Conservation (phyloP, 2,113 vertebrate genomes). For the Argyrosomus japonicus region DNA sequence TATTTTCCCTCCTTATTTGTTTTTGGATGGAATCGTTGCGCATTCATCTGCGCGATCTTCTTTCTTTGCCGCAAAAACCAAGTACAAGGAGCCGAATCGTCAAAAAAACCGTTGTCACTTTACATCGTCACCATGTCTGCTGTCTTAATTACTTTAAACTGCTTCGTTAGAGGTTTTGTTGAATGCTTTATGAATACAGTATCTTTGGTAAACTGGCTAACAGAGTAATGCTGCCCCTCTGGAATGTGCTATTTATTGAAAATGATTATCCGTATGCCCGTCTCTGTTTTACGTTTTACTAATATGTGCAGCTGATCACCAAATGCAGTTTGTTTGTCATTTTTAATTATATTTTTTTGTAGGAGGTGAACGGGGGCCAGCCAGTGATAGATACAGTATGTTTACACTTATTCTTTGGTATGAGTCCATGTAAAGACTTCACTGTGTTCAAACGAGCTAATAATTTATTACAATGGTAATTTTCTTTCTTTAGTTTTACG, state of each 20-base stretch:
- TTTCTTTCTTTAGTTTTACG: slow-evolving; percentile 73
- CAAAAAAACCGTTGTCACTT: slow-evolving; percentile 31
- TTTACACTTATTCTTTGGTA: slow-evolving; percentile 92
- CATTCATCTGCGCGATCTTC: slow-evolving; percentile 66
- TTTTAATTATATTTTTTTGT: not conserved
- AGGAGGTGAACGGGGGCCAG: slow-evolving; percentile 79
- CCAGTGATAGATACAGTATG: slow-evolving; percentile 85
- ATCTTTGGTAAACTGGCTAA: slow-evolving; percentile 67
- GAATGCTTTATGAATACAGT: slow-evolving; percentile 76
- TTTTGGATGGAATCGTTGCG: slow-evolving; percentile 73
- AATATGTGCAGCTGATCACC: slow-evolving; percentile 78
- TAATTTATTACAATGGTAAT: slow-evolving; percentile 80
- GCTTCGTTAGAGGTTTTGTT: slow-evolving; percentile 40
- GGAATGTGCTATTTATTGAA: slow-evolving; percentile 90
- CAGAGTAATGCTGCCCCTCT: slow-evolving; percentile 84
- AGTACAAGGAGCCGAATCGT: slow-evolving; percentile 40
- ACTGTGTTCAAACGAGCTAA: slow-evolving; percentile 92
- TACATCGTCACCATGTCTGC: slow-evolving; percentile 65
- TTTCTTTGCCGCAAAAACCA: slow-evolving; percentile 82
- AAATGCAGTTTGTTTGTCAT: slow-evolving; percentile 66
- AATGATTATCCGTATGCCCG: slow-evolving; percentile 63
- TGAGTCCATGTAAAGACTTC: slow-evolving; percentile 83
- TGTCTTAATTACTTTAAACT: slow-evolving; percentile 29
- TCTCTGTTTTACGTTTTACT: slow-evolving; percentile 57
- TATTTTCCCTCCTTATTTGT: slow-evolving; percentile 90